A percentile compares a stretch with the other conserved stretches of the same genome.
Evolutionary conservation across 2,888 invertebrate species (phyloP).

Genomic region (Diarsia mendica): DNA sequence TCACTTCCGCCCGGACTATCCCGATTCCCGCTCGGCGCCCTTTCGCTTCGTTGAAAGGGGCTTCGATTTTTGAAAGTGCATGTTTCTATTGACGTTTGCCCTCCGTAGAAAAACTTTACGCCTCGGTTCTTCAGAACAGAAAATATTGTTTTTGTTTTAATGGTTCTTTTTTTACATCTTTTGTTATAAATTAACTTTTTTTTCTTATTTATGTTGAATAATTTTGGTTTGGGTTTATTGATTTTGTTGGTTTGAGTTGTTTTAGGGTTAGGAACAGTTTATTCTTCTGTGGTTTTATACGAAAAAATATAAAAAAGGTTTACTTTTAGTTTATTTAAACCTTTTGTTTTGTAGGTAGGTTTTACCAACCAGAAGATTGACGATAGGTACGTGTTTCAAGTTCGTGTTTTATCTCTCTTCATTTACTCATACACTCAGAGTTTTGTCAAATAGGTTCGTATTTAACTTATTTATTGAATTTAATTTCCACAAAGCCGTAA

Average conservation of each 20-base stretch:
- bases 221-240: constrained; percentile 20
- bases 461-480: not conserved
- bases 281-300: not conserved
- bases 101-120: constrained; percentile 59
- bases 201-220: constrained; percentile 25
- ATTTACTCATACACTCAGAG: no score
- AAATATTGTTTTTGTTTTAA: constrained; percentile 58
- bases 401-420: no score
- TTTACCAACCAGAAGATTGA: no score
- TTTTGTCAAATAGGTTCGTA: not conserved
- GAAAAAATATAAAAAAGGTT: not conserved
- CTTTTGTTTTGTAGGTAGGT: no score
- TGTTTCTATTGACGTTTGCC: constrained; percentile 58
- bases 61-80: constrained; percentile 73
- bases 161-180: constrained; percentile 21
- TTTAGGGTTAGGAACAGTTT: not conserved
- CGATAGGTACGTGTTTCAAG: no score
- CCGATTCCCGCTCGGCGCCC: constrained; percentile 65
- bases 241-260: constrained; percentile 17
- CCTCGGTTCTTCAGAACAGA: constrained; percentile 40
- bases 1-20: constrained; percentile 83
- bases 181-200: constrained; percentile 17
- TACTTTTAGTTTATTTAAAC: no score
- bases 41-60: constrained; percentile 66
- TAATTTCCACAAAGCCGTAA: constrained; percentile 19